phyloP scores from a whole-genome alignment of 2,797 vertebrate genomes.

The Ceryle rudis region DNA sequence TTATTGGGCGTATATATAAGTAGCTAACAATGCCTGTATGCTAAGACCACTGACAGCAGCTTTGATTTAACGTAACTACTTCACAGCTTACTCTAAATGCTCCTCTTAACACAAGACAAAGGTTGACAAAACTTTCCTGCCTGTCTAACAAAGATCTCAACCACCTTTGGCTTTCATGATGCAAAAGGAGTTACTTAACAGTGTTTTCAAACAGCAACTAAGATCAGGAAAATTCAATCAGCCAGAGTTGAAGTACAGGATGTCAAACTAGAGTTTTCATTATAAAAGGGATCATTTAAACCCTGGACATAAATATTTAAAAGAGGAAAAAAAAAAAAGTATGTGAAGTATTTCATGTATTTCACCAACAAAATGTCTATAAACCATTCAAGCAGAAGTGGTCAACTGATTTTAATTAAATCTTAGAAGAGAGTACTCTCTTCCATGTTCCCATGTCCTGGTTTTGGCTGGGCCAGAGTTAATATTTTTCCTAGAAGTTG shows the following conservation, averaged over 20 bases:
- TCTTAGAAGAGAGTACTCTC: background rate
- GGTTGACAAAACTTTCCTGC: background rate
- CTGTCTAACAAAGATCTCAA: background rate
- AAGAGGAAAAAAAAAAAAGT: background rate
- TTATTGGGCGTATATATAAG: background rate
- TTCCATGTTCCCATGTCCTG: background rate
- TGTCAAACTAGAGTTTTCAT: background rate
- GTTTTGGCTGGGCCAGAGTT: background rate
- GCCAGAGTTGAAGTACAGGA: background rate
- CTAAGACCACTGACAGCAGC: background rate
- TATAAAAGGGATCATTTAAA: background rate
- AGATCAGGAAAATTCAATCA: background rate
- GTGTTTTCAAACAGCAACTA: background rate
- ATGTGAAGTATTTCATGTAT: background rate
- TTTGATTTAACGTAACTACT: background rate
- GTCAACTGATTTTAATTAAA: background rate
- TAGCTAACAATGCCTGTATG: background rate
- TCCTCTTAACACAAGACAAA: background rate
- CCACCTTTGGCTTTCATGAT: background rate
- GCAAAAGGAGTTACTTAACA: background rate
- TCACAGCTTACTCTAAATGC: background rate
- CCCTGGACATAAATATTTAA: background rate
- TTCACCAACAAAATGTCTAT: background rate
- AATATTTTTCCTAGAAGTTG: background rate
- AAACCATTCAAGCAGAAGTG: background rate